Conservation (phyloP, 2,888 invertebrate genomes). For the Callyntrura sp. region DNA sequence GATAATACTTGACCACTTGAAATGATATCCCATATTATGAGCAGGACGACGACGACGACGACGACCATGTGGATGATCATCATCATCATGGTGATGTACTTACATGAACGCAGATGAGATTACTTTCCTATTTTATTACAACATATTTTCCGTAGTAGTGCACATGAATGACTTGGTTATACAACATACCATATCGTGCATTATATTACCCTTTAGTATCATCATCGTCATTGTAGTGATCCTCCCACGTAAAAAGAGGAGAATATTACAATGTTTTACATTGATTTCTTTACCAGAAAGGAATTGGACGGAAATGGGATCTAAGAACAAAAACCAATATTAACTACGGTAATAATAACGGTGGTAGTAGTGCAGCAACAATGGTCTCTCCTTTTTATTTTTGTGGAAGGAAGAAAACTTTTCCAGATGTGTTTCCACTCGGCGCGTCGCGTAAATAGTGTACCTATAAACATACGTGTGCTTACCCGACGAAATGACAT, state of each 20-base stretch:
- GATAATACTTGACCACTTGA: slow-evolving; percentile 67
- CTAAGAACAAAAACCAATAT: slow-evolving; percentile 35
- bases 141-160: slow-evolving; percentile 48
- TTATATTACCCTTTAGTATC: slow-evolving; percentile 39
- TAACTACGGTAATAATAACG: neutral
- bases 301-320: slow-evolving; percentile 14
- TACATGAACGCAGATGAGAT: slow-evolving; percentile 43
- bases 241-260: slow-evolving; percentile 19
- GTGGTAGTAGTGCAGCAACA: neutral
- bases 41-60: neutral
- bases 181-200: slow-evolving; percentile 26
- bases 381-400: neutral
- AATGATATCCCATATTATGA: slow-evolving; percentile 55
- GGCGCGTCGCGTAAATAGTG: neutral
- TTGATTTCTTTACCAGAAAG: neutral
- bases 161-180: slow-evolving; percentile 58
- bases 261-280: slow-evolving; percentile 18
- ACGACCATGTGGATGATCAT: slow-evolving; percentile 5
- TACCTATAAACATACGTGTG: slow-evolving; percentile 14
- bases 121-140: slow-evolving; percentile 59
- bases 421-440: neutral
- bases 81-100: slow-evolving; percentile 10
- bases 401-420: neutral
- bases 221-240: neutral
- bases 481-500: neutral